Evolutionary conservation across 2,113 vertebrate genomes (phyloP).

Genomic region (Catharus minimus): DNA sequence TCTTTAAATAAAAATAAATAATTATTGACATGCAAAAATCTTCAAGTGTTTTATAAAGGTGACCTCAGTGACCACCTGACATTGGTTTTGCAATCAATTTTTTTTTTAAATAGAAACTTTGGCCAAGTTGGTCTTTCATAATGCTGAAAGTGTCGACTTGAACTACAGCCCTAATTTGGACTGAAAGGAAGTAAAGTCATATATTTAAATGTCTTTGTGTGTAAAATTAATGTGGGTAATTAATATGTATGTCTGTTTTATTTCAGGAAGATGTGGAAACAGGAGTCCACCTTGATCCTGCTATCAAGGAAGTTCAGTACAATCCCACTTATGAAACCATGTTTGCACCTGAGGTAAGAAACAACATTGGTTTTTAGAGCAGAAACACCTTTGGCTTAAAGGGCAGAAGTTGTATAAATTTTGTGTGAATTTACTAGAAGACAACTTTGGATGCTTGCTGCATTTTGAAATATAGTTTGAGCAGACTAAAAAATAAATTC

Average conservation of each 20-base stretch:
- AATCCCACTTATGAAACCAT: slow-evolving; percentile 95
- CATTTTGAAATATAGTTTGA: neutral
- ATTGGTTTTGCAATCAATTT: neutral
- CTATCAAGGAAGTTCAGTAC: slow-evolving; percentile 88
- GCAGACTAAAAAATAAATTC: neutral
- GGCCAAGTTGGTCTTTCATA: neutral
- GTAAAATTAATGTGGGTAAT: neutral
- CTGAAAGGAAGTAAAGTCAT: neutral
- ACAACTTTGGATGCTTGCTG: neutral
- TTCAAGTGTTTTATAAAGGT: rapidly evolving
- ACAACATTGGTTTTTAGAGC: neutral
- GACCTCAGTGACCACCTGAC: rapidly evolving
- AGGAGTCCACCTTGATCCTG: slow-evolving; percentile 91
- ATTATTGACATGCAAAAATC: neutral
- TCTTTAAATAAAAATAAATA: neutral
- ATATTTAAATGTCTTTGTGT: neutral
- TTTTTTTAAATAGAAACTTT: neutral
- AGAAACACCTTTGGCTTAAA: neutral
- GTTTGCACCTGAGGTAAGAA: slow-evolving; percentile 95
- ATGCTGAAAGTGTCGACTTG: neutral
- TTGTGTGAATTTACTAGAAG: neutral
- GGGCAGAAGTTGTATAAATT: neutral
- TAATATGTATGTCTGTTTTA: neutral
- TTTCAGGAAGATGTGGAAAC: slow-evolving; percentile 93
- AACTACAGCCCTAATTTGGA: neutral